These are phyloP conservation scores for Ips nitidus DNA, from an alignment of 1,140 invertebrate genomes.

Conservation along the genomic window DNA sequence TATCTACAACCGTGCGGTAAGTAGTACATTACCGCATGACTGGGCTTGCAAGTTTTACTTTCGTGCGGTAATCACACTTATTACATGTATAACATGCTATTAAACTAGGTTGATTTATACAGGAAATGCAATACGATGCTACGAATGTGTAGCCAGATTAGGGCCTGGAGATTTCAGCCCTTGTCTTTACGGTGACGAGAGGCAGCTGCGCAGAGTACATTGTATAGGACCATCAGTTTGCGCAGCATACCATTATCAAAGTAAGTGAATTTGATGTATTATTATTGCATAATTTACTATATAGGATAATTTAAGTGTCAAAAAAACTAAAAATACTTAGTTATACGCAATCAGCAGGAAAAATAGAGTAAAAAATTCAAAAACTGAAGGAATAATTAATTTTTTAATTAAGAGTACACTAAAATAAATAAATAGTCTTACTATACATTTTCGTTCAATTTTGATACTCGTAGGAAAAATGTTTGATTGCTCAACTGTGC, in stretches of 20 bases:
- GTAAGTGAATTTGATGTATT: slow-evolving; percentile 29
- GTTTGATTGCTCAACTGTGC: too few relatives aligned
- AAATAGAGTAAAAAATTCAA: not conserved
- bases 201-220: slow-evolving; percentile 33
- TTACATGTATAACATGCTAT: not conserved
- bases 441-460: too few relatives aligned
- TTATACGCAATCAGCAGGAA: not conserved
- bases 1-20: too few relatives aligned
- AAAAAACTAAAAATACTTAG: not conserved
- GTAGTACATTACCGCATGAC: too few relatives aligned
- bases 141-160: slow-evolving; percentile 38
- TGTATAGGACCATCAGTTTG: slow-evolving; percentile 44
- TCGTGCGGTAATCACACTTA: not conserved
- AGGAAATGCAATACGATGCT: slow-evolving; percentile 35
- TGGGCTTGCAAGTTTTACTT: too few relatives aligned
- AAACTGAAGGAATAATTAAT: not conserved
- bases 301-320: not conserved
- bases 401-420: not conserved
- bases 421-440: too few relatives aligned
- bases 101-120: too few relatives aligned
- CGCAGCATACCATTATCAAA: slow-evolving; percentile 42
- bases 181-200: slow-evolving; percentile 39
- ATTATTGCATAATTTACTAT: not conserved
- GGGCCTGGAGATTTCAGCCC: slow-evolving; percentile 37
- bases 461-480: too few relatives aligned